Percentiles rank a stretch among this genome's conserved stretches.
phyloP scores from a whole-genome alignment of 2,797 vertebrate genomes.

The Phalloptychus januarius region DNA sequence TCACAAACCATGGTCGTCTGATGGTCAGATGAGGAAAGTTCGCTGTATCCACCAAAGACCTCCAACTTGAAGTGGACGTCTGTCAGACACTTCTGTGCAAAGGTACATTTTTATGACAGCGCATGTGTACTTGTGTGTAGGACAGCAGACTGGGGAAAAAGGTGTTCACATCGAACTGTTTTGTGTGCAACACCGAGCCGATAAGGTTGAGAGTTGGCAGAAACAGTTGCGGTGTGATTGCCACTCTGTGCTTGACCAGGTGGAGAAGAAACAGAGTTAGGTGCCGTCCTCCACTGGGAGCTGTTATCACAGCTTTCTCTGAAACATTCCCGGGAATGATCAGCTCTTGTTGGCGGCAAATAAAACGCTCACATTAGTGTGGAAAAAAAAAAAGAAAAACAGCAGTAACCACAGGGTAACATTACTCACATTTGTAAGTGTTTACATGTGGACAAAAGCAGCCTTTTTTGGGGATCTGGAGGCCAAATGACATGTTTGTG shows the following conservation, averaged over 20 bases:
- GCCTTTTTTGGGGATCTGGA: slow-evolving; percentile 61
- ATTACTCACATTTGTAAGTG: slow-evolving; percentile 73
- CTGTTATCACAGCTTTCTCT: slow-evolving; percentile 22
- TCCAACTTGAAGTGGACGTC: too few relatives aligned
- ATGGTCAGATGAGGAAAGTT: too few relatives aligned
- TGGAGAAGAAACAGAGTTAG: neutral
- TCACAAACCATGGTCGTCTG: too few relatives aligned
- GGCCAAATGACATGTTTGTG: slow-evolving; percentile 79
- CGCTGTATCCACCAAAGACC: too few relatives aligned
- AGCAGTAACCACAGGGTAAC: slow-evolving; percentile 65
- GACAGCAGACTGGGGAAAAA: too few relatives aligned
- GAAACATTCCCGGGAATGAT: slow-evolving; percentile 39
- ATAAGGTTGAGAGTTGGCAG: too few relatives aligned
- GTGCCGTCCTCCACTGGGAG: neutral
- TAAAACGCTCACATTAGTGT: slow-evolving; percentile 44
- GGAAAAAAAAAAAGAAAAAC: slow-evolving; percentile 34
- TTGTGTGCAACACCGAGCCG: too few relatives aligned
- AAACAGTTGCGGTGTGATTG: too few relatives aligned
- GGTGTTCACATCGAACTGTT: too few relatives aligned
- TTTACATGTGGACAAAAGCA: slow-evolving; percentile 76
- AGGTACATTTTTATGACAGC: too few relatives aligned
- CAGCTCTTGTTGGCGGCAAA: slow-evolving; percentile 45
- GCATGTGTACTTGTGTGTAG: too few relatives aligned
- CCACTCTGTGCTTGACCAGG: neutral
- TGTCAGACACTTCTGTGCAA: too few relatives aligned